These are phyloP conservation scores for Myrmecophaga tridactyla DNA, from an alignment of 2,113 vertebrate genomes.

Conservation along the genomic window DNA sequence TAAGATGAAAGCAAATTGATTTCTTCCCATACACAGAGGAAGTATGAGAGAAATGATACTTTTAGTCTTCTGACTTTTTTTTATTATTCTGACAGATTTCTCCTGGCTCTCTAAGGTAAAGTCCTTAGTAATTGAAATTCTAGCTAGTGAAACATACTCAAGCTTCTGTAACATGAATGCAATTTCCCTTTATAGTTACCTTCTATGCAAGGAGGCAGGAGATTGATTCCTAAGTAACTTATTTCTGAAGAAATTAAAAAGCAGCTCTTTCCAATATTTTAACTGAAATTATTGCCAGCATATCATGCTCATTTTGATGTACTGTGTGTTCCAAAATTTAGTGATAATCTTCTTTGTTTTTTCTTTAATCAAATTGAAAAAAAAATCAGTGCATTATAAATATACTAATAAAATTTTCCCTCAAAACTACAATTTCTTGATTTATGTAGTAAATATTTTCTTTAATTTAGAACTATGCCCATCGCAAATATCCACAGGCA, in stretches of 20 bases:
- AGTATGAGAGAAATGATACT: slow-evolving; percentile 47
- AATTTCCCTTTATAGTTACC: slow-evolving; percentile 69
- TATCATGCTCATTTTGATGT: not conserved
- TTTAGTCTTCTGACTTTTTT: not conserved
- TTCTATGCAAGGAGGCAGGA: slow-evolving; percentile 43
- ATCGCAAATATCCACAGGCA: not conserved
- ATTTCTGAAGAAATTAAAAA: not conserved
- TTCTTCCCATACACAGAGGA: slow-evolving; percentile 60
- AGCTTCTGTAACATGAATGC: slow-evolving; percentile 50
- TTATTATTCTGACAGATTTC: slow-evolving; percentile 56
- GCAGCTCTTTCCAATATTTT: not conserved
- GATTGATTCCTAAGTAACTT: slow-evolving; percentile 52
- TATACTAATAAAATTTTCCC: not conserved
- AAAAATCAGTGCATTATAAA: not conserved
- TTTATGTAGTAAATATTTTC: not conserved
- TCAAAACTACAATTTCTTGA: not conserved
- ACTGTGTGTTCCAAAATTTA: not conserved
- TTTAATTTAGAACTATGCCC: not conserved
- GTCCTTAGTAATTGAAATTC: slow-evolving; percentile 75
- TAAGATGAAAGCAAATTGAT: slow-evolving; percentile 79
- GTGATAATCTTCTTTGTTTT: not conserved
- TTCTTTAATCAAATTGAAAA: not conserved
- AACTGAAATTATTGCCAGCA: not conserved
- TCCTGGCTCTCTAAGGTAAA: slow-evolving; percentile 50
- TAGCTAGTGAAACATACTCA: slow-evolving; percentile 46